phyloP scores from a whole-genome alignment of 2,888 invertebrate species.

The Noctua fimbriata region DNA sequence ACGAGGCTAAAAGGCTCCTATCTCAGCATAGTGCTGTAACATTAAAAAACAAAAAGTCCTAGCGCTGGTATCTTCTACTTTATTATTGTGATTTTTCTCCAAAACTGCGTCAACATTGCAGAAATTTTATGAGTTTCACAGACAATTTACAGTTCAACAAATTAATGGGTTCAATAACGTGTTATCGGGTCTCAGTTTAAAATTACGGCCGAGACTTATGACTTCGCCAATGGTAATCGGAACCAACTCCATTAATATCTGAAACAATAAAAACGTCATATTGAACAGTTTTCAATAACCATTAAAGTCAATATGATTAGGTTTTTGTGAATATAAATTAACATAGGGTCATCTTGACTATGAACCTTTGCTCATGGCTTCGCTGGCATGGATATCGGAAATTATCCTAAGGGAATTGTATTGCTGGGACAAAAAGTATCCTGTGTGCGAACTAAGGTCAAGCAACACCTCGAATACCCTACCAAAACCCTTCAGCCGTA shows the following conservation, averaged over 20 bases:
- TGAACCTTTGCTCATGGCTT: background rate
- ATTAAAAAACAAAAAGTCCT: no score
- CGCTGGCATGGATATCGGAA: background rate
- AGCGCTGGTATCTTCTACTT: background rate
- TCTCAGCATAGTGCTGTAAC: no score
- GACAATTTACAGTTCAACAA: conserved; percentile 24
- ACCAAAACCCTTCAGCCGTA: background rate
- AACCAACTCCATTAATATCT: conserved; percentile 58
- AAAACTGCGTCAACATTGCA: background rate
- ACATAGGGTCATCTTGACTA: conserved; percentile 15
- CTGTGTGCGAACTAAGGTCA: background rate
- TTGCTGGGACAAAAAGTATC: background rate
- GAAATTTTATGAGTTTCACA: conserved; percentile 8
- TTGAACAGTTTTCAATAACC: conserved; percentile 49
- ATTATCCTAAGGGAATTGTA: background rate
- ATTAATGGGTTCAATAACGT: conserved; percentile 51
- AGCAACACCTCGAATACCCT: background rate
- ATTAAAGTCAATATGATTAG: conserved; percentile 69
- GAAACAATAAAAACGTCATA: conserved; percentile 58
- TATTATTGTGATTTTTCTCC: background rate
- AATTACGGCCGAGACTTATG: conserved; percentile 59
- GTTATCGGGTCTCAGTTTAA: conserved; percentile 43
- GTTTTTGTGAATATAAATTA: conserved; percentile 23
- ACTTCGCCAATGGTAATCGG: conserved; percentile 52
- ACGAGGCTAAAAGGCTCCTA: no score